phyloP scores from a whole-genome alignment of 92 coral and sea anemone species.

The Palythoa grandiflora region DNA sequence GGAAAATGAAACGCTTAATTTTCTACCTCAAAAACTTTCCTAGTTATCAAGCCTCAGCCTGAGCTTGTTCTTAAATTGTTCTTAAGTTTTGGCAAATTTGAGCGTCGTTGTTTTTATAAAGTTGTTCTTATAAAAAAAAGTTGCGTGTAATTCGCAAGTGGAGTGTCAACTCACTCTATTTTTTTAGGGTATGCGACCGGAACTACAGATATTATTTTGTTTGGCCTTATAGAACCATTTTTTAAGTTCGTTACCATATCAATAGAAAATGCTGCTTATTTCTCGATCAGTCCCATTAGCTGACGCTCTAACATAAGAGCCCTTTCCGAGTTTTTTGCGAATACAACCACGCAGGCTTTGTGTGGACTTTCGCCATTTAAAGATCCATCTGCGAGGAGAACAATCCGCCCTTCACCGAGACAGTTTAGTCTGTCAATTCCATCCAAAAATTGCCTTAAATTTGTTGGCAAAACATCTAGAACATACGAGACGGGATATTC shows the following conservation, averaged over 20 bases:
- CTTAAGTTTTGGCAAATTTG: too few species aligned
- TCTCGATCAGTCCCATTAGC: slow-evolving; percentile 17
- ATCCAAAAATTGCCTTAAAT: slow-evolving; percentile 49
- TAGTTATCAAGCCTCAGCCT: too few species aligned
- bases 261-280: neutral
- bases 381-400: slow-evolving; percentile 64
- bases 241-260: too few species aligned
- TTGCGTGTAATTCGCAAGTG: too few species aligned
- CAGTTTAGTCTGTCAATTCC: slow-evolving; percentile 55
- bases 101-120: too few species aligned
- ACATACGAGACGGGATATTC: slow-evolving; percentile 65
- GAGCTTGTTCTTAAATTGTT: too few species aligned
- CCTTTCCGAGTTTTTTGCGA: slow-evolving; percentile 56
- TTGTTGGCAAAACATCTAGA: slow-evolving; percentile 45
- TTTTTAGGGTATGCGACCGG: too few species aligned
- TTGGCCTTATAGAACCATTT: neutral
- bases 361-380: slow-evolving; percentile 52
- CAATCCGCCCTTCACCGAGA: slow-evolving; percentile 49
- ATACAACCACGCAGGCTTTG: slow-evolving; percentile 69
- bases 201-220: too few species aligned
- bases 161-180: too few species aligned
- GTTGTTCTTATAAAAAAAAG: too few species aligned
- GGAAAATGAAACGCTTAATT: too few species aligned
- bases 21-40: too few species aligned
- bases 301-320: slow-evolving; percentile 56